These are phyloP conservation scores for Cacoxenus indagator DNA, from an alignment of 2,888 invertebrate species.

Conservation along the genomic window DNA sequence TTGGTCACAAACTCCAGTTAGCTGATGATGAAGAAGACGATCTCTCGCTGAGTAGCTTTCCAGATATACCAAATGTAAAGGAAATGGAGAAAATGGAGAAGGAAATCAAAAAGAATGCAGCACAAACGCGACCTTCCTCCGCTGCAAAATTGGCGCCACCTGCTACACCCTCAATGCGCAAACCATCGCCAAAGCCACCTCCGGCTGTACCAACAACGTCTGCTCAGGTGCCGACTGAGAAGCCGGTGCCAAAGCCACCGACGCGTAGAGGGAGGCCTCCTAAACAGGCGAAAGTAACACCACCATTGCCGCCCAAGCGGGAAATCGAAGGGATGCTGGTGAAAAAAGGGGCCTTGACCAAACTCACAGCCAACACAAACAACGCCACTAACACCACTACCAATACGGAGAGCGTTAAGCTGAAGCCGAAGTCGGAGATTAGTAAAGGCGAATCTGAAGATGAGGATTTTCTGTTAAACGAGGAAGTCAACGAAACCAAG, in stretches of 20 bases:
- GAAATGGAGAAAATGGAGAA: slow-evolving; percentile 75
- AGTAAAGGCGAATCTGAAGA: slow-evolving; percentile 54
- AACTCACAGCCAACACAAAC: slow-evolving; percentile 40
- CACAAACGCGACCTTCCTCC: slow-evolving; percentile 39
- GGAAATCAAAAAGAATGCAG: slow-evolving; percentile 72
- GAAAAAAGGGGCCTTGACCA: slow-evolving; percentile 64
- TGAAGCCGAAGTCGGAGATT: slow-evolving; percentile 56
- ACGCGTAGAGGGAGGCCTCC: slow-evolving; percentile 58
- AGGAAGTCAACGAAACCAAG: slow-evolving; percentile 65
- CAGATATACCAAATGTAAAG: slow-evolving; percentile 77
- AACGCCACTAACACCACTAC: slow-evolving; percentile 21
- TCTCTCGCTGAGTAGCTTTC: slow-evolving; percentile 77
- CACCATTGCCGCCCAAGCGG: slow-evolving; percentile 45
- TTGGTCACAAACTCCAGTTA: slow-evolving; percentile 78
- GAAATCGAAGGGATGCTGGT: slow-evolving; percentile 67
- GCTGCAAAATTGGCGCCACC: slow-evolving; percentile 26
- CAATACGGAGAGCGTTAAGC: slow-evolving; percentile 27
- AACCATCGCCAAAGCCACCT: slow-evolving; percentile 20
- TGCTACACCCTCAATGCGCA: slow-evolving; percentile 23
- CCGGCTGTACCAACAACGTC: slow-evolving; percentile 22
- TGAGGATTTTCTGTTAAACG: slow-evolving; percentile 65
- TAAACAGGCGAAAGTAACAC: slow-evolving; percentile 45
- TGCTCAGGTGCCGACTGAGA: slow-evolving; percentile 29
- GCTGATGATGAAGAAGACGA: slow-evolving; percentile 77
- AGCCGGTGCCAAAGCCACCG: slow-evolving; percentile 31